Base-by-base conservation (phyloP, 2,113 vertebrate species). In the Dipodomys spectabilis region DNA sequence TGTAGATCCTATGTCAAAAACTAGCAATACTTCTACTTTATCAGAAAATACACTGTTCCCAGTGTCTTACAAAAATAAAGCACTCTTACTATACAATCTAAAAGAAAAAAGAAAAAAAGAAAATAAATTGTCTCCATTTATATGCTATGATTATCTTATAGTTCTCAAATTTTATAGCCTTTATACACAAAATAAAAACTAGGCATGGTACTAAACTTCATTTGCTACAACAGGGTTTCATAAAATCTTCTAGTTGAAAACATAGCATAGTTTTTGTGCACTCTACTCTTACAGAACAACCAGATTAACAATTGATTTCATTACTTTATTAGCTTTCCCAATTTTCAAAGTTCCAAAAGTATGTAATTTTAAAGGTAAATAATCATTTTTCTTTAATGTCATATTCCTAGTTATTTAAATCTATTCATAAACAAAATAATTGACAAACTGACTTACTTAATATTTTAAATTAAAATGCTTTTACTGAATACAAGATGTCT, bases 341-440 rank as follows among this genome's bases (percentile, higher is more conserved):
- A 96, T 92, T 97, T 87, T 97, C 84, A 91, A 96, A 89, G 87
- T 96, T 96, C 95, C 96, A 95, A 96, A 96, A 96, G 87, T 94
- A 96, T 90, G 89, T 96, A 88, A 94, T 95, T 97, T 97, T 97
- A 95, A 97, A 95, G 89, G 79, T 96, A 78, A 96, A 96, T 93
- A 97, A 80, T 96, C 93, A 96, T 90, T 94, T 97, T 96, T 39
- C 93, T 93, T 96, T 94, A 93, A 80, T 94, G 79, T 92, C 87
- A 87, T 96, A 95, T 88, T 95, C 45, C 88, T 97, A 95, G 62
- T 49, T 12, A 96, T 96, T 96, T 96, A 95, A 95, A n/a, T 97
- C 93, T 96, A 96, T 96, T 96, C 97, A 97, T 91, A 97, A 97
- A 96, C 96, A 97, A 97, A 95, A 96, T 96, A 96, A 94, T 57